Evolutionary conservation across 2,888 invertebrate genomes (phyloP), one percentile per base, ranked within the genome.

Genomic region (Troides helena): DNA sequence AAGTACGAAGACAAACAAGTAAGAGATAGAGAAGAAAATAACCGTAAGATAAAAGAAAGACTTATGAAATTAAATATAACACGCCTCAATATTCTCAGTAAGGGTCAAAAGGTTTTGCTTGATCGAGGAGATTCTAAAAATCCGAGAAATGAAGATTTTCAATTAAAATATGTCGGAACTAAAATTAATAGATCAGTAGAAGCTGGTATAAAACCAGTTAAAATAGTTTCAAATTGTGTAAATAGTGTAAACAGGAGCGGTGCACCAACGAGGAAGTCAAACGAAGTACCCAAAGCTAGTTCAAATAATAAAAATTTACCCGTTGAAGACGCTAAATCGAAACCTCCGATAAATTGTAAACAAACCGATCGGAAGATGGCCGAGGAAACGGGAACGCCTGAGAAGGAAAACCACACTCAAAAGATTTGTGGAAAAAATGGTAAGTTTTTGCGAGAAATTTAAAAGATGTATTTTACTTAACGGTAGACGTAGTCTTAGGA

Each of bases 91-190:
- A 53, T 17, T 18, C 18, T 59, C 10, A 30, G 21, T 36, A 53
- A 25, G 18, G 25, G 17, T 7, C 62, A 65, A 59, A 70, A 39
- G 14, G 23, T 62, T 58, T 62, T 70, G 46, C 62, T 58, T 46
- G 70, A 67, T 43, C 30, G 67, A 23, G 67, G 67, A n/a, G 67
- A 67, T 62, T 61, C 65, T 36, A 70, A 14, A 36, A 67, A 64
- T 1, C 6, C 39, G 4, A 63, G 59, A 58, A 14, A 18, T 7
- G 62, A 62, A 18, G 59, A 67, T 36, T 12, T 12, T 25, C 63
- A 56, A 46, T 18, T 64, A 7, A 67, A 67, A 70, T 67, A 67
- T 18, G 65, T 63, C 39, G 57, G 59, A 2, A 53, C 50, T 7
- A 67, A 63, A 60, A 60, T 25, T 10, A 67, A 63, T 23, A 67